Evolutionary conservation across 2,113 vertebrate species (phyloP), one percentile per base, ranked within the genome.

Genomic region (Antigone vipio): DNA sequence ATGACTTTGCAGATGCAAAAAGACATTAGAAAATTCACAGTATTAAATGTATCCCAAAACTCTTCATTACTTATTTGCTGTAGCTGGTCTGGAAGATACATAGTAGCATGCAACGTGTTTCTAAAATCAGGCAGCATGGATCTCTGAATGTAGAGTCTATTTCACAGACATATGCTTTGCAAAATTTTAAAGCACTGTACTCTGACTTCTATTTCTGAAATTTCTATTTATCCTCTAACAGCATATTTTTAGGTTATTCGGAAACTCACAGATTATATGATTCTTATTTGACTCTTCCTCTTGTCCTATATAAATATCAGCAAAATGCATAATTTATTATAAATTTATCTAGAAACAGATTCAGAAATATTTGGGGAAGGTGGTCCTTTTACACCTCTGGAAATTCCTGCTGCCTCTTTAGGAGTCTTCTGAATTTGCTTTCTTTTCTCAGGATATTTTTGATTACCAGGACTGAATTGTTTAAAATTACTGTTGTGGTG

Each of bases 131-230:
- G 26, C 29, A 88, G 90, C 83, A 91, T 38, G 47, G 12, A 79
- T 74, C 38, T 86, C 85, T 67, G 63, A 91, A 89, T 93, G 89
- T 53, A 62, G 34, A 47, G 21, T 35, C 71, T 92, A 42, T 81
- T 83, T 75, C 84, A 82, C 72, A 90, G 83, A 67, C 52, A 81
- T 56, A 72, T 56, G 38, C 22, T 50, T 82, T 78, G 91, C 16
- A 78, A 92, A 91, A 60, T 15, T 68, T 42, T 73, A 91, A 89
- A 93, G 42, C 44, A 62, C 76, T 87, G 21, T 55, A 42, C 34
- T 32, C 56, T 38, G 60, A 71, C 44, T 95, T 81, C 44, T 92
- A 77, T 89, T 96, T 92, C 83, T 85, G 73, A 93, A 49, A 79
- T 47, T 77, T 69, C 88, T 93, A 21, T 95, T 90, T 95, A 62